Base-by-base conservation (phyloP, 2,888 invertebrate species). In the Seladonia tumulorum region DNA sequence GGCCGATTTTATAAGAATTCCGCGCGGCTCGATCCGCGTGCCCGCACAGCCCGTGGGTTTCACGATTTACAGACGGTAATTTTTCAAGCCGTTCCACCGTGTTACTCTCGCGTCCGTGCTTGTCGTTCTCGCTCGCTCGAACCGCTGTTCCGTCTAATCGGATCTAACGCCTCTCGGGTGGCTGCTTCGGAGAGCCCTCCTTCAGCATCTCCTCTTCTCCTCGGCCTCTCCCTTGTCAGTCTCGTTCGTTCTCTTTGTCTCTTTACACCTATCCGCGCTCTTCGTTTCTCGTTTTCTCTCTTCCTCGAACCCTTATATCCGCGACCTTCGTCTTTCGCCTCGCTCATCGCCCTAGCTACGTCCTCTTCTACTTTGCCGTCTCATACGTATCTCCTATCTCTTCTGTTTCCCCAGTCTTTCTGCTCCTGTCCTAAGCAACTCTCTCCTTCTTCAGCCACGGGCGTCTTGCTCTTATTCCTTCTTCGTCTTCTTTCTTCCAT, bases 111-210 rank as follows among this genome's bases (percentile, higher is more conserved):
- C 81, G 79, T 70, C 73, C 77, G 73, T 66, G 75, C 49, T 82
- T 66, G 75, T 88, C 60, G 45, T 71, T 76, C 39, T 60, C 63
- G 63, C 63, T 63, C 16, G 63, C 29, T 63, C 25, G 63, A 63
- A 70, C 14, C 39, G 45, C 45, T 85, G 90, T 91, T 82, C 88
- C 88, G 88, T 90, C 91, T 91, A 90, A 86, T 88, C 90, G 81
- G 81, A 82, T 90, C 82, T 88, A 89, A 81, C 84, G 85, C 83
- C 85, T 81, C 83, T 82, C 25, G 83, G 81, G 53, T 83, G 82
- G 80, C 82, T 88, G 79, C 77, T 79, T 78, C 76, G 73, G 71
- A 47, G 29, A n/a, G n/a, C n/a, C 63, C 70, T 76, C 81, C 72
- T 81, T 70, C 80, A 42, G 68, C 57, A 47, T 82, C 76, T 82